Conservation (phyloP, 2,113 vertebrate genomes). For the Chitala chitala region DNA sequence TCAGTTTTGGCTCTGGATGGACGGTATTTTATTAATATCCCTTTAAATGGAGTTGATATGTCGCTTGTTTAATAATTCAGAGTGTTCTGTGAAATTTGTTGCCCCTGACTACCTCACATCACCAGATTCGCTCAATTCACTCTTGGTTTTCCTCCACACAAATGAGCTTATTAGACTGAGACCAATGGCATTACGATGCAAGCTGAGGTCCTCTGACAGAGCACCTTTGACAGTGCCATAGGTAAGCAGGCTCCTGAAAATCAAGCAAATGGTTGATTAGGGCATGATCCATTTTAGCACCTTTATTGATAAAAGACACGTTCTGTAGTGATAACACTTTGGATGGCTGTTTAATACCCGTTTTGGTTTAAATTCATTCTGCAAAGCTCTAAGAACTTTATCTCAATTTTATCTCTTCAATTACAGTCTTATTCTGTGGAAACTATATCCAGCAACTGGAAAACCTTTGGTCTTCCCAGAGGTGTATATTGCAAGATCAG, state of each 20-base stretch:
- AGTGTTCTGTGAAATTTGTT: neutral
- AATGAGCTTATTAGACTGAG: too few relatives aligned
- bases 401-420: too few relatives aligned
- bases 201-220: neutral
- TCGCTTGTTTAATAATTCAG: neutral
- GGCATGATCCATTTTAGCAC: neutral
- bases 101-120: neutral
- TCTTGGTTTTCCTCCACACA: too few relatives aligned
- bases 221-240: neutral
- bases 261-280: neutral
- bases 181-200: too few relatives aligned
- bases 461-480: neutral
- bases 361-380: too few relatives aligned
- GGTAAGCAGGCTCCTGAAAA: neutral
- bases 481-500: neutral
- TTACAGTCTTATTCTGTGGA: too few relatives aligned
- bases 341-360: too few relatives aligned
- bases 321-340: neutral
- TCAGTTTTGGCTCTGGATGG: neutral
- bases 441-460: neutral
- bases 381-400: too few relatives aligned
- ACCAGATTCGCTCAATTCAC: neutral
- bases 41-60: neutral
- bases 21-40: neutral
- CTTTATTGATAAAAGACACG: too few relatives aligned